phyloP scores from a whole-genome alignment of 2,113 vertebrate species.

The Boleophthalmus pectinirostris region DNA sequence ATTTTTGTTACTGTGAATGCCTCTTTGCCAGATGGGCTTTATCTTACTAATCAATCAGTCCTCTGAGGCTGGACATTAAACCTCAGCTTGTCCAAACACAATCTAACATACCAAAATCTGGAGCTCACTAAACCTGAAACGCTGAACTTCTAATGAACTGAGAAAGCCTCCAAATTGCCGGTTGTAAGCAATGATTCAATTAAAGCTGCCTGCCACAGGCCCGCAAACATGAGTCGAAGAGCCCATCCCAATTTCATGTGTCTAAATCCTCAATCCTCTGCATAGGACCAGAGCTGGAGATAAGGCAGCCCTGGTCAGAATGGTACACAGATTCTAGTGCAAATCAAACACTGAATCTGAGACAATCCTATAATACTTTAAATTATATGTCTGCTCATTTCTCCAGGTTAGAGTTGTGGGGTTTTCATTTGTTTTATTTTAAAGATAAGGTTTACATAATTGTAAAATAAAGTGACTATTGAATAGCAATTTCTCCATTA shows the following conservation, averaged over 20 bases:
- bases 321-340: neutral
- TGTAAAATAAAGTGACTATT: too few relatives aligned
- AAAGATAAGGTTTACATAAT: slow-evolving; percentile 1
- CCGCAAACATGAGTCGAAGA: slow-evolving; percentile 28
- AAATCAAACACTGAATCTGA: slow-evolving; percentile 46
- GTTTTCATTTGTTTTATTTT: slow-evolving; percentile 33
- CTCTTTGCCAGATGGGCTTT: slow-evolving; percentile 51
- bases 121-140: slow-evolving; percentile 53
- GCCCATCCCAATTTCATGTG: slow-evolving; percentile 37
- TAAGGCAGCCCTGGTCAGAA: slow-evolving; percentile 42
- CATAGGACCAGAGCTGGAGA: slow-evolving; percentile 52
- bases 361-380: slow-evolving; percentile 60
- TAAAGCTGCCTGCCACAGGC: slow-evolving; percentile 53
- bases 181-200: slow-evolving; percentile 71
- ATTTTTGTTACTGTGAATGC: slow-evolving; percentile 38
- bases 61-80: slow-evolving; percentile 64
- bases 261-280: slow-evolving; percentile 35
- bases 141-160: slow-evolving; percentile 74
- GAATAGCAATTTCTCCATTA: too few relatives aligned
- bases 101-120: slow-evolving; percentile 58
- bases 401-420: slow-evolving; percentile 19
- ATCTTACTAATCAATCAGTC: slow-evolving; percentile 70
- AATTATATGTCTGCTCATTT: slow-evolving; percentile 66
- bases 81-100: slow-evolving; percentile 70
- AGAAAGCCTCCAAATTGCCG: slow-evolving; percentile 55